Evolutionary conservation across 92 coral and sea anemone genomes (phyloP).

Genomic region (Porites lobata): DNA sequence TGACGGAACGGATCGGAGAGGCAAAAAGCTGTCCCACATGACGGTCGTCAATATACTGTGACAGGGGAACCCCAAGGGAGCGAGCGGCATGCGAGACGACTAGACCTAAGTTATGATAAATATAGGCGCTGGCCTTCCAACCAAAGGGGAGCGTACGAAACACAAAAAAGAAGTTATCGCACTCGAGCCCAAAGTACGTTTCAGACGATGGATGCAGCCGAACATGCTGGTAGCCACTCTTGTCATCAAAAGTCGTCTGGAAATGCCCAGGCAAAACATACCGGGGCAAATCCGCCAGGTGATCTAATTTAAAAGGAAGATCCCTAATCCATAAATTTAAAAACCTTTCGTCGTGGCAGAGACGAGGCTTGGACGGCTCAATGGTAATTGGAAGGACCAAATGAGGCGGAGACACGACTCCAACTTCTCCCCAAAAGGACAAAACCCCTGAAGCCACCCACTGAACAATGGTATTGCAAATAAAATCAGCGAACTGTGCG

Average conservation of each 20-base stretch:
- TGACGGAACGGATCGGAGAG: conserved; percentile 4
- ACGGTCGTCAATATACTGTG: conserved; percentile 13
- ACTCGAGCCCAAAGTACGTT: background rate
- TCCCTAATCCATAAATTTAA: conserved; percentile 8
- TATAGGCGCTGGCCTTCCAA: background rate
- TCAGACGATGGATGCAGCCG: background rate
- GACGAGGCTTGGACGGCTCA: background rate
- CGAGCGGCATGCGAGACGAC: conserved; percentile 16
- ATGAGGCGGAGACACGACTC: conserved; percentile 18
- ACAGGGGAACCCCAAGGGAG: conserved; percentile 18
- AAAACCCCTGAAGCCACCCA: conserved; percentile 52
- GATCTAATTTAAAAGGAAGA: background rate
- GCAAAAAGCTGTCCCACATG: conserved; percentile 5
- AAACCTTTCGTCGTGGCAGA: conserved; percentile 11
- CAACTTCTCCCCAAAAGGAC: conserved; percentile 36
- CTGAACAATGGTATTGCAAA: conserved; percentile 9
- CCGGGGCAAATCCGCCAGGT: conserved; percentile 2
- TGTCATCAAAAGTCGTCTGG: background rate
- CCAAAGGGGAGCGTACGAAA: background rate
- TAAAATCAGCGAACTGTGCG: conserved; percentile 11
- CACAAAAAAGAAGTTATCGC: background rate
- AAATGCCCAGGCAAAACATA: conserved; percentile 18
- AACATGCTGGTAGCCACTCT: background rate
- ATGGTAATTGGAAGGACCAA: conserved; percentile 15
- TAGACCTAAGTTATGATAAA: background rate